Base-by-base conservation (phyloP, 1,140 invertebrate genomes). In the Uloborus diversus region DNA sequence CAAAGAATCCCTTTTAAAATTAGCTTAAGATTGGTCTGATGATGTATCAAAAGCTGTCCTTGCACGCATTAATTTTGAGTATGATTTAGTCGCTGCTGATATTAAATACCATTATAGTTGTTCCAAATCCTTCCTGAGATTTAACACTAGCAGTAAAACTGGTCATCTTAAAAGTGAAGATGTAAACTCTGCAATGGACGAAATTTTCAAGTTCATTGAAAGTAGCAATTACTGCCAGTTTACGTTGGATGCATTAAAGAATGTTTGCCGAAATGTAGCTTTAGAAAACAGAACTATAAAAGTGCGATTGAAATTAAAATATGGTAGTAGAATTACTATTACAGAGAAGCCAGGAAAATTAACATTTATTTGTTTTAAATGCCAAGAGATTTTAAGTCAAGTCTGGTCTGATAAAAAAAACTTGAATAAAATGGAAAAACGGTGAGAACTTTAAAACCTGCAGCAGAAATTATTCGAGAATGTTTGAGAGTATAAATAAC, bases 201-300 rank as follows among this genome's bases (percentile, higher is more conserved):
- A 59, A 59, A 59, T 59, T 27, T 59, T 59, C 30, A 25, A 23
- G 30, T 59, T 27, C 20, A 59, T 59, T 59, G 56, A 59, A 59
- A 59, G 4, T 30, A 59, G 20, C 30, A 28, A 59, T 25, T 23
- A 3, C 30, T 59, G 56, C 20, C 56, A 59, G 17, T 59, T 59
- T 59, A 7, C 56, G 3, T 20, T 59, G 27, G 9, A 59, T 27
- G 56, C 25, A 25, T 28, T 59, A 59, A 7, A n/a, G n/a, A 28
- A 59, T 59, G 20, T 59, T 59, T 59, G 56, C 4, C 25, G 30
- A 59, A 59, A 9, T 59, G 2, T 11, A 59, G 20, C 20, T 27
- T 27, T 20, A 59, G 23, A 59, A 7, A 25, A 7, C 30, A 59
- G n/a, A n/a, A n/a, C n/a, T n/a, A n/a, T n/a, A n/a, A n/a, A n/a